Evolutionary conservation across 2,113 vertebrate genomes (phyloP), one percentile per base, ranked within the genome.

Genomic region (Eleginops maclovinus): DNA sequence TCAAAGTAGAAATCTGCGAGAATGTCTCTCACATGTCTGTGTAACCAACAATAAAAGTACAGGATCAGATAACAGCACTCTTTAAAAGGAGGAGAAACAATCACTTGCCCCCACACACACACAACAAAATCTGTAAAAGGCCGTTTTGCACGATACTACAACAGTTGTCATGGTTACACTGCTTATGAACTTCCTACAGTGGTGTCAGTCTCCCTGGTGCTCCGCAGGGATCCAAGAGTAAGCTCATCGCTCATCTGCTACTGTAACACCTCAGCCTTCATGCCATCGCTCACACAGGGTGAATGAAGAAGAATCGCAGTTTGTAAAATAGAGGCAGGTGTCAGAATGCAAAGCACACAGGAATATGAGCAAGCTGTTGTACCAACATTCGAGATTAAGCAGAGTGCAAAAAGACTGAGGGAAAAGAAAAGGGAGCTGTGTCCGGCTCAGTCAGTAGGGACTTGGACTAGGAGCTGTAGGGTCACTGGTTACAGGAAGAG

Each of bases 111-210:
- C 62, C 63, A 71, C 24, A 15, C 13, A 24, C 12, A 72, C 49
- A 62, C 54, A 68, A 49, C 40, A 65, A n/a, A n/a, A n/a, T n/a
- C 54, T 51, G 79, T 83, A 81, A 68, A 80, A 28, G 4, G 36
- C 58, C 4, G 12, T 71, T 55, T 75, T 78, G 71, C 49, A 54
- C 80, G 73, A 70, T 74, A 86, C 50, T 77, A 88, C 81, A 85
- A 91, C 81, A 66, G 90, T 93, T 91, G 92, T 91, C 92, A 93
- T 90, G 91, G 92, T 87, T 83, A 93, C 92, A 0, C 74, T 61
- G 76, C 81, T 77, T 82, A 75, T 88, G 83, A 41, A 61, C 83
- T 77, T 75, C 71, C 71, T 81, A 80, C 68, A 73, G 53, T n/a
- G 4, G 68, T 72, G 74, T 87, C 72, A 62, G 84, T 77, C 73